Evolutionary conservation across 1,140 invertebrate species (phyloP), one percentile per base, ranked within the genome.

Genomic region (Triops longicaudatus): DNA sequence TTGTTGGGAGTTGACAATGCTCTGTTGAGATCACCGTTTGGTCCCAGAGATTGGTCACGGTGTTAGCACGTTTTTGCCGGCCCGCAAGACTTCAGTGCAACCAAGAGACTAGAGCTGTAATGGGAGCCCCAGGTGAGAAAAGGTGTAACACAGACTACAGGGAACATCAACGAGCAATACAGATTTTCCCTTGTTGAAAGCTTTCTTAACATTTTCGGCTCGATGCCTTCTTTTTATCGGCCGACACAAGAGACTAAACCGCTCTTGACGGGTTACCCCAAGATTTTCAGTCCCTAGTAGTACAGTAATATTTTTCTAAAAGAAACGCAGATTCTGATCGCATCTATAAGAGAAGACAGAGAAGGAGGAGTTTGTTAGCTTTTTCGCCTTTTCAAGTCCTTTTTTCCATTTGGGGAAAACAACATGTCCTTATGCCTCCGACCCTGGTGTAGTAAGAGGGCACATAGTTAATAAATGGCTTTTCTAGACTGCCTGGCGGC

Each of bases 1-100:
- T 63, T 63, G 50, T 63, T 63, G 50, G 50, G 50, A 63, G 50
- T 63, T 63, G 50, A 63, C 50, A 63, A 63, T 63, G 50, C 50
- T 63, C 50, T 63, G 50, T 63, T 63, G 50, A 63, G 50, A 14
- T 63, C 50, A 63, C 50, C 50, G 50, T 22, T 63, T 63, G 50
- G 50, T 63, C 50, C 50, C 50, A 63, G 50, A 63, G 50, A 63
- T 63, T 63, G 50, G 50, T n/a, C 50, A 63, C 50, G 50, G 50
- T 63, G 50, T 63, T 63, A 63, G 50, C 50, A 63, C 50, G 50
- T 63, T 63, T 63, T 63, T n/a, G 50, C 50, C 50, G 31, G 31
- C 31, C 31, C 31, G 31, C 31, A 37, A 37, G 31, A 37, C 31
- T 37, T 37, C 31, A 37, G 31, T 4, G 50, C n/a, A 10, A 63